A percentile compares a stretch with the other conserved stretches of the same genome.
phyloP scores from a whole-genome alignment of 2,888 invertebrate genomes.

The Acleris sparsana region DNA sequence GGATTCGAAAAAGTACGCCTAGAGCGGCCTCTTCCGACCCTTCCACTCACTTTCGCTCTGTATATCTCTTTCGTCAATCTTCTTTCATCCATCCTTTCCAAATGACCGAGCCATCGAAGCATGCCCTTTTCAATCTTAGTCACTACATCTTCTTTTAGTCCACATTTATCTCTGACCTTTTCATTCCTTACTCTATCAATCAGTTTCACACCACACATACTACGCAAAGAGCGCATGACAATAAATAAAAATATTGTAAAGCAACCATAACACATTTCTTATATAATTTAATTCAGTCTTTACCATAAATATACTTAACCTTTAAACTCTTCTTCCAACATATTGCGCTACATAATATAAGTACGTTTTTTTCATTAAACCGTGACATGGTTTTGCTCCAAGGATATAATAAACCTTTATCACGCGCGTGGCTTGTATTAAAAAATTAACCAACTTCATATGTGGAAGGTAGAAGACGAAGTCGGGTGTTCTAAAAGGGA shows the following conservation, averaged over 20 bases:
- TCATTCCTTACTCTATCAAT: no score
- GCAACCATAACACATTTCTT: not conserved
- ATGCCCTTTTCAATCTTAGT: no score
- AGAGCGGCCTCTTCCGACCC: no score
- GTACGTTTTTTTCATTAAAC: constrained; percentile 29
- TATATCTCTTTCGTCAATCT: no score
- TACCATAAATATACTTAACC: constrained; percentile 1
- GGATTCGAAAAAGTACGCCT: no score
- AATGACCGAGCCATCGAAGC: no score
- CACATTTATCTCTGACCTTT: no score
- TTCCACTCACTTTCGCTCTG: no score
- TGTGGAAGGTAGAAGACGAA: not conserved
- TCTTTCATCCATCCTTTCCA: no score
- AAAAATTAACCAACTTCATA: constrained; percentile 56
- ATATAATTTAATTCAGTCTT: not conserved
- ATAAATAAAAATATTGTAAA: not conserved
- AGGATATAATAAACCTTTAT: constrained; percentile 38
- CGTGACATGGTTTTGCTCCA: constrained; percentile 43
- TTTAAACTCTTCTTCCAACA: not conserved
- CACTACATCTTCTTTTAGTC: no score
- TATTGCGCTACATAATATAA: constrained; percentile 17
- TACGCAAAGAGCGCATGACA: no score
- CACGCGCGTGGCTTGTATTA: constrained; percentile 41
- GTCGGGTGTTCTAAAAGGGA: constrained; percentile 1
- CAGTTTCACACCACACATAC: no score